Evolutionary conservation across 2,888 invertebrate genomes (phyloP).

Genomic region (Bellardia pandia): DNA sequence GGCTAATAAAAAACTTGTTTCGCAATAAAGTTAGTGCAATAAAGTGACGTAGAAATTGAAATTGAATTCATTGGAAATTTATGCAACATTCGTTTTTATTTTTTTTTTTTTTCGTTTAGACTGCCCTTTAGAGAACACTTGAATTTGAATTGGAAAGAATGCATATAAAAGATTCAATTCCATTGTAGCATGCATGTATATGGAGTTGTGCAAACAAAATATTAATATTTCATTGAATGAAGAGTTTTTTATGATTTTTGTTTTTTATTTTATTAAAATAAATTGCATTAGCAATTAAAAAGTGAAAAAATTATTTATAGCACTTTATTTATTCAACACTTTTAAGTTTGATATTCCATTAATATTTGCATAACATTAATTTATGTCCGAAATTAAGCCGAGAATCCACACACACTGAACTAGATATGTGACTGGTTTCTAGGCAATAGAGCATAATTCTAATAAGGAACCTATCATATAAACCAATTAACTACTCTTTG

Average conservation of each 20-base stretch:
- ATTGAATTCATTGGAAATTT: conserved; percentile 51
- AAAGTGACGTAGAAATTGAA: conserved; percentile 47
- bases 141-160: conserved; percentile 8
- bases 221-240: neutral
- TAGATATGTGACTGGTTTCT: too few relatives aligned
- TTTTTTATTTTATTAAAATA: conserved; percentile 13
- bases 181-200: neutral
- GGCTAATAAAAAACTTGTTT: conserved; percentile 27
- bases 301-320: neutral
- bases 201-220: neutral
- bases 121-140: conserved; percentile 25
- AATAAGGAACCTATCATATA: too few relatives aligned
- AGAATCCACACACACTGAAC: too few relatives aligned
- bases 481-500: too few relatives aligned
- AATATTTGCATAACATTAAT: too few relatives aligned
- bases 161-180: conserved; percentile 20
- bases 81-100: conserved; percentile 18
- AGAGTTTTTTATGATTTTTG: neutral
- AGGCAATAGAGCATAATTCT: too few relatives aligned
- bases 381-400: too few relatives aligned
- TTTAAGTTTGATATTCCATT: too few relatives aligned
- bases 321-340: too few relatives aligned
- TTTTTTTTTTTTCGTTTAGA: conserved; percentile 15
- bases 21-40: conserved; percentile 48
- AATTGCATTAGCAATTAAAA: neutral